Evolutionary conservation across 2,888 invertebrate genomes (phyloP), one percentile per base, ranked within the genome.

Genomic region (Philereme transversata): DNA sequence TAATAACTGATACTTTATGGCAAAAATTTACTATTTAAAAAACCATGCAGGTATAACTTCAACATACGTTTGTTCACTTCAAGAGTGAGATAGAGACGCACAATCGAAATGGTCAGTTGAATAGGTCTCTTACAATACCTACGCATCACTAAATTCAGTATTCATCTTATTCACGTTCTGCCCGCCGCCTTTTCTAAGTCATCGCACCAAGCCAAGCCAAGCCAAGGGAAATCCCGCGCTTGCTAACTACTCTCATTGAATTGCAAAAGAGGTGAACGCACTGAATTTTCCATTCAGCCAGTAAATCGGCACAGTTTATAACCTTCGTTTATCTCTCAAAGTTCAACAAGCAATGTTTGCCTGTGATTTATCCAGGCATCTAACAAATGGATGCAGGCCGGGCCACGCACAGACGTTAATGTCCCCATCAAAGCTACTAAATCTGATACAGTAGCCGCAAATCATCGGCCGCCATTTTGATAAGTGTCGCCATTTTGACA

Each of bases 371-470:
- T 55, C 49, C 41, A 10, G 46, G 22, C 3, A 50, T 50, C 56
- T 48, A 54, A 58, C 51, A 45, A 60, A 58, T 51, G 55, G 51
- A 34, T n/a, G 52, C 51, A 35, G 9, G 5, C 44, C 51, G 60
- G 5, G n/a, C 56, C 36, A 36, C 53, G 45, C 43, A 49, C 44
- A 54, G 51, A 63, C 71, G 69, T 65, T 74, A 77, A 77, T 73
- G 71, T 71, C 67, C 71, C 68, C 72, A 76, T 76, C 45, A 53
- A 36, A 46, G 35, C 10, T 49, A 69, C 68, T 72, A 72, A 75
- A 75, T 77, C 74, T 73, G 70, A 65, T 60, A 68, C 73, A 75
- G 66, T 69, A 70, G 73, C 73, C 69, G 72, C 77, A 78, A 75
- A 75, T 75, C 68, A 71, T 66, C 44, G 35, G 59, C 65, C 60